These are phyloP conservation scores for Argyrosomus regius DNA, from an alignment of 2,797 vertebrate genomes.

Conservation along the genomic window DNA sequence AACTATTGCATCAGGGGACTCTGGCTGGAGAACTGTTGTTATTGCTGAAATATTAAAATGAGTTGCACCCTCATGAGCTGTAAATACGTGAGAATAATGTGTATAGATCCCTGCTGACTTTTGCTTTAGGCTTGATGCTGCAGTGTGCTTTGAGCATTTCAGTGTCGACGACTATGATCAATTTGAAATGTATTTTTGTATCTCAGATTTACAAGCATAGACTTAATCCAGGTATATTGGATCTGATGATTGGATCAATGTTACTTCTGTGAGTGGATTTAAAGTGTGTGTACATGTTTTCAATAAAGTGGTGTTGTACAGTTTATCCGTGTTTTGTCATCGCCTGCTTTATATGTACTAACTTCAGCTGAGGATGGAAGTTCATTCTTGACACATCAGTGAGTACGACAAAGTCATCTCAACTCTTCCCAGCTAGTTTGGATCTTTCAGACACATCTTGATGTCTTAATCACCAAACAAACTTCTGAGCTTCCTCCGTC, in stretches of 20 bases:
- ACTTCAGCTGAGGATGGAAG: neutral
- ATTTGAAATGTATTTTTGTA: slow-evolving; percentile 25
- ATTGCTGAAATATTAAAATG: neutral
- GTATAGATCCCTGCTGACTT: slow-evolving; percentile 25
- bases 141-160: slow-evolving; percentile 31
- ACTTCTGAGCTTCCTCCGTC: no score
- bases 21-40: neutral
- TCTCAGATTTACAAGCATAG: neutral
- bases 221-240: neutral
- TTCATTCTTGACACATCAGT: neutral
- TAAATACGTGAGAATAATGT: slow-evolving; percentile 53
- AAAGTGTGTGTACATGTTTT: slow-evolving; percentile 43
- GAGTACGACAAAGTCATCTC: neutral
- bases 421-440: neutral
- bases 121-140: slow-evolving; percentile 7
- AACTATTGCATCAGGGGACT: neutral
- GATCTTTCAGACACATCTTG: neutral
- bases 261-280: slow-evolving; percentile 34
- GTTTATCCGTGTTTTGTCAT: slow-evolving; percentile 10
- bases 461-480: neutral
- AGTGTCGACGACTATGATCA: neutral
- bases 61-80: slow-evolving; percentile 40
- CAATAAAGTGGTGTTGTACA: slow-evolving; percentile 69
- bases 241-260: slow-evolving; percentile 28
- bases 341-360: neutral